Evolutionary conservation across 2,797 vertebrate genomes (phyloP), one percentile per base, ranked within the genome.

Genomic region (Micropoecilia bifurca): DNA sequence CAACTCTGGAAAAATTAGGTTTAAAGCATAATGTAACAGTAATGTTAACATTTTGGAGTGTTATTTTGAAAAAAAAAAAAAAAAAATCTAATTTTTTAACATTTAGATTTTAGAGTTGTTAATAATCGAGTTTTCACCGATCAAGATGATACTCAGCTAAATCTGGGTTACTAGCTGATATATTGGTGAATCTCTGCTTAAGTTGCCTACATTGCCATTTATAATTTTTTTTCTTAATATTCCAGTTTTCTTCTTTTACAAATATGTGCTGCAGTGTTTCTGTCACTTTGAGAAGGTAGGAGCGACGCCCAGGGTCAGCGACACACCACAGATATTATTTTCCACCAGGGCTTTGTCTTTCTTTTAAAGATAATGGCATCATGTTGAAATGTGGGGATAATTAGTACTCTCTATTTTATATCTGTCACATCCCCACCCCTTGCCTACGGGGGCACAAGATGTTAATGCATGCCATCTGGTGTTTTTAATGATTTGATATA

Each of bases 401-500:
- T 95, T 94, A 95, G 92, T 94, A 94, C 91, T 90, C 92, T 93
- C 93, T 93, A 92, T 92, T 95, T 95, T 94, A 93, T 95, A 93
- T 94, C 92, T 83, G 90, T 92, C 93, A 93, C 91, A 92, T 94
- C 90, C 92, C 91, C 90, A 92, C 91, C 93, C 94, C 92, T 93
- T 92, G 94, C 93, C 93, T 93, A 93, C 92, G 89, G 93, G 94
- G 95, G 93, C 93, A 93, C 94, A 94, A 92, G 92, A 96, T 95
- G 95, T 94, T 95, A 95, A 95, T 96, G 93, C 93, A 92, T 90
- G 93, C 93, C 94, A 95, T 95, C 95, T 95, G 95, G 92, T 95
- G 95, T 93, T 94, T 95, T 95, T 94, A 95, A 95, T 95, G 93
- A 95, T 95, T 94, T 95, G 91, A 95, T 94, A 94, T 94, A 95